phyloP scores from a whole-genome alignment of 30 jellyfish, hydroid and myxozoan genomes.

The Aurelia sp. region DNA sequence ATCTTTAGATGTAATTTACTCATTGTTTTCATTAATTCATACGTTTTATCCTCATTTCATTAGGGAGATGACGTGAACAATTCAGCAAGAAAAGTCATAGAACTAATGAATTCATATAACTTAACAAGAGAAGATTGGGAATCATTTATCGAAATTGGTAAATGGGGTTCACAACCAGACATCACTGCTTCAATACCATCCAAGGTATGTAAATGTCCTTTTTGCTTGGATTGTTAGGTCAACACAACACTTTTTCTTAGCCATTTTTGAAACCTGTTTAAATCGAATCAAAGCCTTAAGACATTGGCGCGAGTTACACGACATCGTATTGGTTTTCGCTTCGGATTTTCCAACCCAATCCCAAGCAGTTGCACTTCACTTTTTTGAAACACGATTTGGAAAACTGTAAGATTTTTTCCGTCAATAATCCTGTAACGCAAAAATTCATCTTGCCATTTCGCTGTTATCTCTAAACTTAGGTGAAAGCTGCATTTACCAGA shows the following conservation, averaged over 20 bases:
- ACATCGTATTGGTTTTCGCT: too few relatives aligned
- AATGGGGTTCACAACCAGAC: constrained; percentile 76
- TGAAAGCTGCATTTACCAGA: constrained; percentile 95
- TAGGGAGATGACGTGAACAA: constrained; percentile 78
- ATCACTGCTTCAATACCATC: constrained; percentile 80
- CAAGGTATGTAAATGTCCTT: constrained; percentile 59
- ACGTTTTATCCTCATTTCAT: background rate
- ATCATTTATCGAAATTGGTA: constrained; percentile 82
- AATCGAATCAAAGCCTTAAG: too few relatives aligned
- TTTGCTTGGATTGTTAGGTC: too few relatives aligned
- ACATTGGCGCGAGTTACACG: too few relatives aligned
- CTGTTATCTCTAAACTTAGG: constrained; percentile 24
- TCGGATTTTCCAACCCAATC: too few relatives aligned
- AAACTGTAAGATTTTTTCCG: too few relatives aligned
- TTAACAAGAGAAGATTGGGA: constrained; percentile 98
- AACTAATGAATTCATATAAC: constrained; percentile 76
- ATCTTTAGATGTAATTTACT: background rate
- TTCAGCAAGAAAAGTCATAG: constrained; percentile 78
- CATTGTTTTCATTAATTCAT: background rate
- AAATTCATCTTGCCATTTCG: too few relatives aligned
- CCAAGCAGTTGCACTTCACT: too few relatives aligned
- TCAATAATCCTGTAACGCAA: too few relatives aligned
- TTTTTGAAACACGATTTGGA: too few relatives aligned
- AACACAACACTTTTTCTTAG: too few relatives aligned
- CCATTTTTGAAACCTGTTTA: too few relatives aligned